Evolutionary conservation across 2,113 vertebrate genomes (phyloP).

Genomic region (Charadrius vociferus): DNA sequence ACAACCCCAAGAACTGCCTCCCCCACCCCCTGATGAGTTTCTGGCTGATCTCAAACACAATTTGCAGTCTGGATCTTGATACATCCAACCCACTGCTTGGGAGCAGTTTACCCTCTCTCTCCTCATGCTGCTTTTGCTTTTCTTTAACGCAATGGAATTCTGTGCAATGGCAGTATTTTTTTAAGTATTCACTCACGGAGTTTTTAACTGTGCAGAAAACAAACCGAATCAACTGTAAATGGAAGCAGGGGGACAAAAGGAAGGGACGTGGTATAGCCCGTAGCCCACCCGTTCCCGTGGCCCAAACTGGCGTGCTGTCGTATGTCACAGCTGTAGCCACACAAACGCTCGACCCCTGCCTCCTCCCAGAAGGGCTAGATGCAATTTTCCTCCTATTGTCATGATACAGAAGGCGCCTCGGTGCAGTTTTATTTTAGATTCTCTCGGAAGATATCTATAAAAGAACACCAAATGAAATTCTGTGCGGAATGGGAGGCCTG

Average conservation of each 20-base stretch:
- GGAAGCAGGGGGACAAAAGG: not conserved
- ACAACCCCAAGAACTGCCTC: not conserved
- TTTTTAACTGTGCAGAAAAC: not conserved
- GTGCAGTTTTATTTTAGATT: not conserved
- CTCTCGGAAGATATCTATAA: not conserved
- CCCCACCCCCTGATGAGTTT: not conserved
- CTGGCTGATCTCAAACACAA: not conserved
- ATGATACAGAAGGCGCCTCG: not conserved
- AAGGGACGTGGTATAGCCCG: not conserved
- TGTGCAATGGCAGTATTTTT: accelerated
- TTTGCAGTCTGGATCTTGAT: not conserved
- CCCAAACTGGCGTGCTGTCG: accelerated
- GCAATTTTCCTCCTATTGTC: not conserved
- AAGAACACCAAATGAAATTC: not conserved
- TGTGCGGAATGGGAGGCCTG: not conserved
- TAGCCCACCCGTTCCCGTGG: not conserved
- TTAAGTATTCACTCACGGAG: accelerated
- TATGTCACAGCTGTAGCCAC: not conserved
- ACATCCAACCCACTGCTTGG: not conserved
- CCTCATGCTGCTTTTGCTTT: not conserved
- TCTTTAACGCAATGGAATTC: accelerated
- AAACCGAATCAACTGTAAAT: not conserved
- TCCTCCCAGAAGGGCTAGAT: not conserved
- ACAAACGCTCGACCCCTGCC: accelerated
- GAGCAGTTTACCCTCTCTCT: not conserved